Base-by-base conservation (phyloP, 35 echinoderm and acorn worm species). In the Heliocidaris tuberculata region DNA sequence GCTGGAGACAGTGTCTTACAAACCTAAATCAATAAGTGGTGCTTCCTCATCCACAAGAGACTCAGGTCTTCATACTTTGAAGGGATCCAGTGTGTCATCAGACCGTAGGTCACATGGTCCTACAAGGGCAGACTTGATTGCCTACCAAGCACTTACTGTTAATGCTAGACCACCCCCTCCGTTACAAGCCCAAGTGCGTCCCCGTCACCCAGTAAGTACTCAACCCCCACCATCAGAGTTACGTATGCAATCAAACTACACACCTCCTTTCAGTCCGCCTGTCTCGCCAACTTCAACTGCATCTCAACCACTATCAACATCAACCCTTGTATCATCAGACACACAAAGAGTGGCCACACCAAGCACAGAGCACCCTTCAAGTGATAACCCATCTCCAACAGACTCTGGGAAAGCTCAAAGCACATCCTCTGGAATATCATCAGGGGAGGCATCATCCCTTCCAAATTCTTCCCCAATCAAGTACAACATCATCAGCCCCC, bases 371-470 rank as follows among this genome's bases (percentile, higher is more conserved):
- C 86, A 2, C 86, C 93, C 12, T 54, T 70, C 86, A 31, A 60
- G 60, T 94, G 87, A 30, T 29, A 91, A 50, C 59, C 95, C 60
- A n/a, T 49, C 85, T 21, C 85, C 94, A 90, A 71, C 48, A 31
- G 94, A 30, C 30, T 59, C 86, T 1, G 71, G 31, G 15, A 88
- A 95, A 60, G 24, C 85, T 47, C 49, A 60, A 9, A 60, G 85
- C 48, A 96, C 92, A 10, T 96, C 95, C 30, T 96, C 95, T 24
- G 95, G 95, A 11, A 86, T 96, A 9, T 96, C 95, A 7, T 96
- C 94, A 0, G 94, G 86, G 31, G 94, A 95, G 30, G 88, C 93
- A 15, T 71, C 95, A 7, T 88, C 95, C 5, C 29, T 56, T 31
- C 91, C 6, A 59, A 52, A 93, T 48, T 59, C 91, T 16, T 52